Evolutionary conservation across 1,140 invertebrate species (phyloP), one percentile per base, ranked within the genome.

Genomic region (Diachasma alloeum): DNA sequence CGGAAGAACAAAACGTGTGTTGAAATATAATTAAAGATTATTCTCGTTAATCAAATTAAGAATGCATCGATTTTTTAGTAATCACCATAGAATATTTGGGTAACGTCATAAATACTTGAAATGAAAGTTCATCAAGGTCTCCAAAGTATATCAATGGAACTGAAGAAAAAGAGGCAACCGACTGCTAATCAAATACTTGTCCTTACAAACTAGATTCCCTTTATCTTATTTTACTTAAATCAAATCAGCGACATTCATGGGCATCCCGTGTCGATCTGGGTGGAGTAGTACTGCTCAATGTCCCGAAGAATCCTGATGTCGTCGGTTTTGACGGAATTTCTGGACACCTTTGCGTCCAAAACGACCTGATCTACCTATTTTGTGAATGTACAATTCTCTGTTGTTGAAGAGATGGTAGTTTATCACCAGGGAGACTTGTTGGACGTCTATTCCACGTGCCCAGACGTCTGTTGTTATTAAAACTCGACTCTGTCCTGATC

Each of bases 261-360:
- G 99, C 99, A 99, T 99, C 92, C 99, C 99, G 90, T n/a, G n/a
- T 99, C 99, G 90, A 99, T 99, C 91, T 99, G 98, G 74, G 99
- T 99, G 0, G 97, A 98, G 87, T 99, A 99, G 91, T 99, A 99
- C 92, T 99, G 98, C 91, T 99, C 99, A 92, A 99, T 99, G 90
- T 99, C 99, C 87, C 98, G 91, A 56, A 99, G 91, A 90, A 99
- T 99, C 87, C 98, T 94, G 82, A 99, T 99, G 87, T 99, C 99
- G 89, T 99, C 99, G 71, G 96, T 98, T 90, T 99, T 99, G 0
- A 99, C 98, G 91, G 99, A 99, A 91, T 99, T 99, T 79, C 99
- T 99, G 5, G 99, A 99, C 99, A 96, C 99, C 99, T 88, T 99
- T 99, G 44, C 98, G 92, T 56, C 98, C 98, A 88, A 99, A 99